Evolutionary conservation across 2,113 vertebrate genomes (phyloP), one percentile per base, ranked within the genome.

Genomic region (Peucedramus taeniatus): DNA sequence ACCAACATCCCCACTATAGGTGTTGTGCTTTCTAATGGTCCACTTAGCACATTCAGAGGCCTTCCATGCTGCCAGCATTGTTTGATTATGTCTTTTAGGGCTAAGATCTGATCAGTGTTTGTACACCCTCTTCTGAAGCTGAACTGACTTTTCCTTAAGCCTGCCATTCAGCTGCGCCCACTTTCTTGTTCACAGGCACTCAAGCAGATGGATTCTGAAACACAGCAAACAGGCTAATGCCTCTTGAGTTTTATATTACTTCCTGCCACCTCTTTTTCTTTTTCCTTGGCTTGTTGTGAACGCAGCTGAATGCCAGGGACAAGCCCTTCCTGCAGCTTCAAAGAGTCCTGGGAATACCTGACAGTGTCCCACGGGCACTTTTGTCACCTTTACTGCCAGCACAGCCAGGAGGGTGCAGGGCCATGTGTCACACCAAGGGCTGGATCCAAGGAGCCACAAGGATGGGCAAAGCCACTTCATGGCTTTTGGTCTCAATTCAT

Each of bases 201-300:
- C 96, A 95, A 96, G 93, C 94, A 94, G 87, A 88, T 1, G 27
- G 57, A 69, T 94, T 33, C 86, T 65, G 86, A 96, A 96, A 96
- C 86, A 96, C 60, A 61, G 91, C 79, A 89, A 94, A 91, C 83
- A 95, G 65, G 13, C 74, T 96, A 92, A 96, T 96, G 89, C 83
- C 89, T 96, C 96, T 97, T 77, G 74, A 94, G 65, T 47, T 83
- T 80, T 88, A 16, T 79, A 63, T 60, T 95, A 87, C 90, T 94
- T 94, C 96, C 95, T 96, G 95, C 66, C 84, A 63, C 76, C 64
- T 91, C 84, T 82, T 83, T 63, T 63, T 87, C 66, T 92, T 87
- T 42, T 12, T 13, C 60, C 87, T 88, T 37, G 89, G 54, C 44
- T 74, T 39, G 40, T 35, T 90, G 75, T 18, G 53, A 89, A 75